A percentile compares a stretch with the other conserved stretches of the same genome.
These are phyloP conservation scores for Procambarus virginalis DNA, from an alignment of 1,140 invertebrate genomes.

Conservation along the genomic window DNA sequence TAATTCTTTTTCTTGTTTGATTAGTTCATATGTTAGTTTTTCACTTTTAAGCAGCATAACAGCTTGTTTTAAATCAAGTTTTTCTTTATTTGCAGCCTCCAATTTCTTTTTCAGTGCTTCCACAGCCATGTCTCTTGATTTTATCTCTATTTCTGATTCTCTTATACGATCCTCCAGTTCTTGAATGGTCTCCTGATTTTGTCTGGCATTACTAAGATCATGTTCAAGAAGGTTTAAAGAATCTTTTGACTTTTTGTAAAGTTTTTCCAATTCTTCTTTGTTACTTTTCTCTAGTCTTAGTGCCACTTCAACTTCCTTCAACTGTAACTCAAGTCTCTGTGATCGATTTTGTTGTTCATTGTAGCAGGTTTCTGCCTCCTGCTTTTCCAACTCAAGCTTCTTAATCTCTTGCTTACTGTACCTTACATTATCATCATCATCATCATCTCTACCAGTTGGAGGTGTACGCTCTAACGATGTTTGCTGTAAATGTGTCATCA, in stretches of 20 bases:
- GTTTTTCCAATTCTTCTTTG: conserved; percentile 41
- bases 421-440: conserved; percentile 25
- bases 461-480: conserved; percentile 42
- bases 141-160: conserved; percentile 41
- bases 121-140: conserved; percentile 28
- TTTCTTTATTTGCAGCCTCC: conserved; percentile 51
- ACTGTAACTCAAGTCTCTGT: conserved; percentile 18
- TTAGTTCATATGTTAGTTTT: conserved; percentile 48
- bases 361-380: conserved; percentile 2
- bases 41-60: conserved; percentile 45
- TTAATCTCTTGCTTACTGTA: conserved; percentile 40
- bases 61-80: conserved; percentile 42
- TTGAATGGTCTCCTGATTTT: conserved; percentile 10
- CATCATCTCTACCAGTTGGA: conserved; percentile 47
- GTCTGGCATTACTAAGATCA: conserved; percentile 5
- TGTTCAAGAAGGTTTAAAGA: conserved; percentile 13
- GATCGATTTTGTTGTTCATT: conserved; percentile 3
- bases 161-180: conserved; percentile 23
- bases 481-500: conserved; percentile 22
- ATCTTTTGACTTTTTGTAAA: conserved; percentile 25
- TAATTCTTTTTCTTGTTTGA: conserved; percentile 47
- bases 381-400: conserved; percentile 43
- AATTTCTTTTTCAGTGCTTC: conserved; percentile 36
- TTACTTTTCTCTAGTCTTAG: conserved; percentile 28
- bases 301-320: conserved; percentile 25